These are phyloP conservation scores for Lynx canadensis DNA, from an alignment of 2,113 vertebrate species.

Conservation along the genomic window DNA sequence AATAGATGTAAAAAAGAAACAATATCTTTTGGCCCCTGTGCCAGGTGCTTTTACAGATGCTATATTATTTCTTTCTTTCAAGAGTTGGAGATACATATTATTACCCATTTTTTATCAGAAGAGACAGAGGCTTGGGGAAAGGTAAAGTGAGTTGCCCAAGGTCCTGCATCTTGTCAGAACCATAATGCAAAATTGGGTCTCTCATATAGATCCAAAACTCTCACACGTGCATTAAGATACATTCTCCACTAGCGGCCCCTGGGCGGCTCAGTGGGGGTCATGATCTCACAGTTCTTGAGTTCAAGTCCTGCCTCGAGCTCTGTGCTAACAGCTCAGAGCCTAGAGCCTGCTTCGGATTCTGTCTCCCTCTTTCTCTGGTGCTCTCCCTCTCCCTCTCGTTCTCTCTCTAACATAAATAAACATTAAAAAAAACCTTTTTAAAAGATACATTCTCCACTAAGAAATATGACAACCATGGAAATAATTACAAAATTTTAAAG, in stretches of 20 bases:
- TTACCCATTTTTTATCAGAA: slow-evolving; percentile 20
- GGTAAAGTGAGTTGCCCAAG: not conserved
- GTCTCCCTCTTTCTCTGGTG: no score
- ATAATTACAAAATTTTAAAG: not conserved
- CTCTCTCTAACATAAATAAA: no score
- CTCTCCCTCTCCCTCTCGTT: no score
- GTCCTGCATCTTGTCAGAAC: not conserved
- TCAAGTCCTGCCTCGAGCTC: no score
- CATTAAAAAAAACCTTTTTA: no score
- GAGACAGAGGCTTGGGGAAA: not conserved
- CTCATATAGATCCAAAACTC: not conserved
- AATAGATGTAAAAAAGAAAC: slow-evolving; percentile 50
- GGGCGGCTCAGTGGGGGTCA: no score
- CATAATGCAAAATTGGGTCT: not conserved
- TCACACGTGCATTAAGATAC: not conserved
- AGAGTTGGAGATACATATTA: not conserved
- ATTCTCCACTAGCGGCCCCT: no score
- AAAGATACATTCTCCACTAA: slow-evolving; percentile 9
- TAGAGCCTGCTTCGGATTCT: no score
- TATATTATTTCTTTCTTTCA: slow-evolving; percentile 40
- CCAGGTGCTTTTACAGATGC: not conserved
- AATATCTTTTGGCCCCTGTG: not conserved
- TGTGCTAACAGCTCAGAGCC: no score
- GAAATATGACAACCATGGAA: not conserved
- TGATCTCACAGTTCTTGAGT: no score